Percentiles rank a stretch among this genome's conserved stretches.
Conservation (phyloP, 64 coral and sea anemone species). For the Montipora foliosa region DNA sequence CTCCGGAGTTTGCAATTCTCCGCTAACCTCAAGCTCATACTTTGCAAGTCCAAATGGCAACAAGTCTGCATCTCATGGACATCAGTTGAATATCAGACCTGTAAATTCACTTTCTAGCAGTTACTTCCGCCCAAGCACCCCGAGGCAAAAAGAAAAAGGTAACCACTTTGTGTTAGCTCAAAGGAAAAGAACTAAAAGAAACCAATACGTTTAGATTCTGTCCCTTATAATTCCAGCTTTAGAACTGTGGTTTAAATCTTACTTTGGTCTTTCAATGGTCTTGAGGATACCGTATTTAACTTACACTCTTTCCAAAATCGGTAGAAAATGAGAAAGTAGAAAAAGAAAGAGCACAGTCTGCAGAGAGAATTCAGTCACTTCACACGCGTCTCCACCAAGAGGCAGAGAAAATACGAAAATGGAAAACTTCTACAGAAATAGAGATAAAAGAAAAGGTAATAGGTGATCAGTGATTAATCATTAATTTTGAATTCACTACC, state of each 20-base stretch:
- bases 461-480: background rate
- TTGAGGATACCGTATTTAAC: background rate
- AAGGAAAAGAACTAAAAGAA: no score
- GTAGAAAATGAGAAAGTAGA: slow-evolving; percentile 75
- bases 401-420: slow-evolving; percentile 98
- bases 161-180: background rate
- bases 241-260: no score
- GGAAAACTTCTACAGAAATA: slow-evolving; percentile 97
- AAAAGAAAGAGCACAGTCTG: slow-evolving; percentile 80
- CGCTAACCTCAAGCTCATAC: slow-evolving; percentile 39
- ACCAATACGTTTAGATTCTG: no score
- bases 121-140: slow-evolving; percentile 72
- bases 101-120: slow-evolving; percentile 65
- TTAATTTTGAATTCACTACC: no score
- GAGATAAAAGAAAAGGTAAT: slow-evolving; percentile 96
- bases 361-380: slow-evolving; percentile 89
- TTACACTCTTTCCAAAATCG: background rate
- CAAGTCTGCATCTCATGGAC: slow-evolving; percentile 60
- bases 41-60: slow-evolving; percentile 45
- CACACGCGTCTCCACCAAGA: slow-evolving; percentile 96
- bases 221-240: no score
- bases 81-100: slow-evolving; percentile 71
- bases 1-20: slow-evolving; percentile 46
- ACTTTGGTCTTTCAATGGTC: background rate
- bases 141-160: slow-evolving; percentile 92